phyloP scores from a whole-genome alignment of 1,140 invertebrate genomes.

The Leptinotarsa texana region DNA sequence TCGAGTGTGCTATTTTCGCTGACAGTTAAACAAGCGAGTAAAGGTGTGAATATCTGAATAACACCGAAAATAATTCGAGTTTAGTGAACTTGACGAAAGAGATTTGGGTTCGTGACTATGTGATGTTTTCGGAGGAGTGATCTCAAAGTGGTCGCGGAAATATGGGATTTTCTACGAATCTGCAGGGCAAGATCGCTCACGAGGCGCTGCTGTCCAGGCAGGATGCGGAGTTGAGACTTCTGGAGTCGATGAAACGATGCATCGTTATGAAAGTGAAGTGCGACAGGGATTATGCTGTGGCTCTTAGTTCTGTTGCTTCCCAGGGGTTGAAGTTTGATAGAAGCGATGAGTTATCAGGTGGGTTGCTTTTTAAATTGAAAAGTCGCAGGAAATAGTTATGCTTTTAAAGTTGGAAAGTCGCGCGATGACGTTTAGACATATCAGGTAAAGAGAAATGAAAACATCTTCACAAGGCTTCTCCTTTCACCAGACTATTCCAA shows the following conservation, averaged over 20 bases:
- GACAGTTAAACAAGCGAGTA: not conserved
- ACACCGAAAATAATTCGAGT: constrained; percentile 3
- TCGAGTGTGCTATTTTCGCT: not conserved
- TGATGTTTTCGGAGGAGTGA: constrained; percentile 1
- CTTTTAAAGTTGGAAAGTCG: no score
- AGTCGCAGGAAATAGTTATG: no score
- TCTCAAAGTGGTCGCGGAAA: not conserved
- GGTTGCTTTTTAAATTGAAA: not conserved
- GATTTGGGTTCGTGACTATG: not conserved
- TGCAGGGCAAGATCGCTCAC: constrained; percentile 80
- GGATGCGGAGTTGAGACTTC: constrained; percentile 86
- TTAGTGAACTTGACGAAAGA: not conserved
- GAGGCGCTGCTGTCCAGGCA: constrained; percentile 84
- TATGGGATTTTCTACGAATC: constrained; percentile 85
- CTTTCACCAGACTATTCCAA: no score
- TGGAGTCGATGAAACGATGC: constrained; percentile 87
- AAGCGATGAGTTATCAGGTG: constrained; percentile 67
- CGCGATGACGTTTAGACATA: no score
- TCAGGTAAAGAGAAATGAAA: no score
- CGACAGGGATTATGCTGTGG: constrained; percentile 85
- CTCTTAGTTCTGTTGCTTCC: constrained; percentile 74
- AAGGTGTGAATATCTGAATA: not conserved
- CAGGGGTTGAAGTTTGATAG: constrained; percentile 85
- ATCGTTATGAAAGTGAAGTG: constrained; percentile 84
- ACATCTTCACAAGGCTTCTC: no score